These are phyloP conservation scores for Oopsacas minuta DNA, from an alignment of 37 sponge, comb jelly and placozoan species.

Conservation along the genomic window DNA sequence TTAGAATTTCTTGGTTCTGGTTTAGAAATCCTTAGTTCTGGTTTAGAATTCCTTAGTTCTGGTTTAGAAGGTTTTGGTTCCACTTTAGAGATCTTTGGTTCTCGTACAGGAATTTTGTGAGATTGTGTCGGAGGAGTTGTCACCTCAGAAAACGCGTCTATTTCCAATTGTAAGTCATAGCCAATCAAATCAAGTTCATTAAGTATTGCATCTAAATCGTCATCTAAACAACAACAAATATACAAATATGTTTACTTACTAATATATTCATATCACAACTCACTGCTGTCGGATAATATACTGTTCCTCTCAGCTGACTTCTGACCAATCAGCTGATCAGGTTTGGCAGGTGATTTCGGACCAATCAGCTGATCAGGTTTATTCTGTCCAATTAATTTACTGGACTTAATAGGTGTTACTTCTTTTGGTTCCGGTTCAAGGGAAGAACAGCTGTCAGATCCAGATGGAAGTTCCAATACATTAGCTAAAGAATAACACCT, in stretches of 20 bases:
- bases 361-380: neutral
- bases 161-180: neutral
- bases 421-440: neutral
- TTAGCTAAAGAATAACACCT: neutral
- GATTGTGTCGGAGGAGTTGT: conserved; percentile 2
- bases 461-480: neutral
- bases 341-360: neutral
- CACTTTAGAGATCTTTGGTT: neutral
- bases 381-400: neutral
- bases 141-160: neutral
- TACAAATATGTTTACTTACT: neutral
- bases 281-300: neutral
- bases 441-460: neutral
- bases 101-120: neutral
- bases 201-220: neutral
- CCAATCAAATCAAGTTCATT: neutral
- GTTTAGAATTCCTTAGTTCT: neutral
- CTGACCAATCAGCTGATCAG: neutral
- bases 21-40: neutral
- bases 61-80: neutral
- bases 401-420: neutral
- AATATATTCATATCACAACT: no score
- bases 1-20: neutral
- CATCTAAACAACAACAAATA: neutral
- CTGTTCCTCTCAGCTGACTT: neutral